phyloP scores from a whole-genome alignment of 2,888 invertebrate genomes.

The Merodon equestris region DNA sequence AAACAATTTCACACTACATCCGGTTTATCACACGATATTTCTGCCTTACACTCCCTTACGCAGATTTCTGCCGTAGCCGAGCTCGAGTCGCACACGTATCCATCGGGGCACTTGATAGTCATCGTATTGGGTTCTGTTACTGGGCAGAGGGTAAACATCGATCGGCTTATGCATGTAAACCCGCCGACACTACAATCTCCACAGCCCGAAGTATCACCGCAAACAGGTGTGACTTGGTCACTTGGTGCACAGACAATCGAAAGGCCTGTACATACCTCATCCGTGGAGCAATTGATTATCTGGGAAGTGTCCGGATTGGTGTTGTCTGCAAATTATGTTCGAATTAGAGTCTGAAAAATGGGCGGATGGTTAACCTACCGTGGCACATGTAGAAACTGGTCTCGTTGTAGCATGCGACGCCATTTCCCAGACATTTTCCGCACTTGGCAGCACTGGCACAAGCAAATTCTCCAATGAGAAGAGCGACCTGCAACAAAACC shows the following conservation, averaged over 20 bases:
- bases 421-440: constrained; percentile 64
- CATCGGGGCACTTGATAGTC: constrained; percentile 57
- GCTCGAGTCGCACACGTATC: not conserved
- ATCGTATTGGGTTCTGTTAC: not conserved
- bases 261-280: constrained; percentile 69
- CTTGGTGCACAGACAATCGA: constrained; percentile 63
- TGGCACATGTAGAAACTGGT: constrained; percentile 70
- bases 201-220: not conserved
- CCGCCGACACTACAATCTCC: constrained; percentile 3
- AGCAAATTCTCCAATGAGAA: too few relatives aligned
- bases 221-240: not conserved
- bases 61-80: constrained; percentile 57
- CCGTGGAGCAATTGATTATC: too few relatives aligned
- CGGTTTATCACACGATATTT: too few relatives aligned
- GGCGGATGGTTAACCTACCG: constrained; percentile 66
- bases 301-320: too few relatives aligned
- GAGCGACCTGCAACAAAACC: too few relatives aligned
- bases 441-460: too few relatives aligned
- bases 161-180: constrained; percentile 72
- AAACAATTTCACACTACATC: too few relatives aligned
- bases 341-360: too few relatives aligned
- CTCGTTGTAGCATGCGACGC: constrained; percentile 70
- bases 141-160: constrained; percentile 70
- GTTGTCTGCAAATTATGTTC: too few relatives aligned
- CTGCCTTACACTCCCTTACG: not conserved